Percentiles rank a stretch among this genome's conserved stretches.
phyloP scores from a whole-genome alignment of 1,140 invertebrate species.

The Laupala kohalensis region DNA sequence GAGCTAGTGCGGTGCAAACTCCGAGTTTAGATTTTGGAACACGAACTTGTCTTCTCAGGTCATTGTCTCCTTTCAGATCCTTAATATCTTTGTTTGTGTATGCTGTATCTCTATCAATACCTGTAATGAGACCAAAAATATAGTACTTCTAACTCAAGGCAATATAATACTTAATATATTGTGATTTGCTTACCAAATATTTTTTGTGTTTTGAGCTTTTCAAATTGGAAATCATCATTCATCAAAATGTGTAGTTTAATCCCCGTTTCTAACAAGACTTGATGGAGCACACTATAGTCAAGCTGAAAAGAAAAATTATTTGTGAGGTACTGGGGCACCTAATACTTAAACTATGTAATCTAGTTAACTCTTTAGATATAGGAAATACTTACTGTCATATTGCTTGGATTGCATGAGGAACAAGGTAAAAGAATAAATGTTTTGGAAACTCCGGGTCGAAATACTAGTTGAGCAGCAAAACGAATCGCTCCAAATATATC shows the following conservation, averaged over 20 bases:
- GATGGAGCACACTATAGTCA: constrained; percentile 63
- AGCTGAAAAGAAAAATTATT: constrained; percentile 34
- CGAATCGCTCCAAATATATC: constrained; percentile 64
- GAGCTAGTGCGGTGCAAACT: constrained; percentile 62
- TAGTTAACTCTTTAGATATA: neutral
- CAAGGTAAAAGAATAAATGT: constrained; percentile 73
- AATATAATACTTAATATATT: too few species aligned
- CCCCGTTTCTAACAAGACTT: constrained; percentile 62
- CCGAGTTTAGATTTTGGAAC: constrained; percentile 59
- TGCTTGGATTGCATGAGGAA: constrained; percentile 48
- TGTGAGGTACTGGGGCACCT: neutral
- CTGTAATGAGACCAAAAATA: too few species aligned
- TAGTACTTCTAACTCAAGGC: too few species aligned
- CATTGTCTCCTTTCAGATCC: constrained; percentile 45
- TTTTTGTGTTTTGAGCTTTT: constrained; percentile 52
- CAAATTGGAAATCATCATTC: constrained; percentile 58
- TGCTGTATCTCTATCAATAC: constrained; percentile 52
- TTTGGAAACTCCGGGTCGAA: constrained; percentile 72
- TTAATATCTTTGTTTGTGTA: constrained; percentile 67
- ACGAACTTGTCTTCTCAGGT: constrained; percentile 53
- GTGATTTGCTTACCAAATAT: constrained; percentile 53
- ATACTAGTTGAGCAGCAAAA: constrained; percentile 58
- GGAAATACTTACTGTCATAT: constrained; percentile 42
- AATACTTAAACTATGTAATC: neutral
- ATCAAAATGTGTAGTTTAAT: constrained; percentile 72